Conservation (phyloP, 35 echinoderm and acorn worm species). For the Eucidaris tribuloides region DNA sequence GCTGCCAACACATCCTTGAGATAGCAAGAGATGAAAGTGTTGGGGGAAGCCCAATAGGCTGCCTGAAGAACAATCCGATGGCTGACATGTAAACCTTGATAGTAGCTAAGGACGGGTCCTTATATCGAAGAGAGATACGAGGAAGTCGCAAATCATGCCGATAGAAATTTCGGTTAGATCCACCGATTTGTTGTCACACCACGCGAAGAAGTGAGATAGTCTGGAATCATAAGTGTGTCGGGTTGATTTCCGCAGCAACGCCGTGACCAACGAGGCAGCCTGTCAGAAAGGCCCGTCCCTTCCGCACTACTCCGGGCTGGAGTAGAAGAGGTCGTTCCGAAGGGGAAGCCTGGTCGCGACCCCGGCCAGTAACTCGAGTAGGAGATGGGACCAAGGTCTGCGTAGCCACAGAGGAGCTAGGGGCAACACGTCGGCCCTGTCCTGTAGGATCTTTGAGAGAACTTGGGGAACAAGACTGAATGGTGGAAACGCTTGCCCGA, state of each 20-base stretch:
- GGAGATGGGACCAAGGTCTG: conserved; percentile 9
- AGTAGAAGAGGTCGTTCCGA: neutral
- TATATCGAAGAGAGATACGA: neutral
- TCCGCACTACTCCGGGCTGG: neutral
- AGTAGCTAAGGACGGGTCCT: neutral
- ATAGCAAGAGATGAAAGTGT: neutral
- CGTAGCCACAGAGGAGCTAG: conserved; percentile 35
- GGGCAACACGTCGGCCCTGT: neutral
- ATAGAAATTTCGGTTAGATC: neutral
- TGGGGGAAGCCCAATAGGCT: neutral
- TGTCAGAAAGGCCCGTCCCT: neutral
- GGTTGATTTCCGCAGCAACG: neutral
- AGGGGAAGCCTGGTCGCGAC: neutral
- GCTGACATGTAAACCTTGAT: conserved; percentile 12
- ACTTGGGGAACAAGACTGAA: conserved; percentile 39
- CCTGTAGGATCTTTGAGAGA: neutral
- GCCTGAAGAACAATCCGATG: neutral
- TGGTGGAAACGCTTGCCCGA: conserved; percentile 14
- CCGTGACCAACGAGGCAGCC: too few relatives aligned
- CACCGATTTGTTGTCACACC: neutral
- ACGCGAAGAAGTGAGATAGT: neutral
- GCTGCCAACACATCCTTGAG: neutral
- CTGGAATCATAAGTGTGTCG: neutral
- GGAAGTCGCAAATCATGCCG: neutral
- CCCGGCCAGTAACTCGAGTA: neutral